Conservation (phyloP, 2,888 invertebrate species). For the Cheilosia soror region DNA sequence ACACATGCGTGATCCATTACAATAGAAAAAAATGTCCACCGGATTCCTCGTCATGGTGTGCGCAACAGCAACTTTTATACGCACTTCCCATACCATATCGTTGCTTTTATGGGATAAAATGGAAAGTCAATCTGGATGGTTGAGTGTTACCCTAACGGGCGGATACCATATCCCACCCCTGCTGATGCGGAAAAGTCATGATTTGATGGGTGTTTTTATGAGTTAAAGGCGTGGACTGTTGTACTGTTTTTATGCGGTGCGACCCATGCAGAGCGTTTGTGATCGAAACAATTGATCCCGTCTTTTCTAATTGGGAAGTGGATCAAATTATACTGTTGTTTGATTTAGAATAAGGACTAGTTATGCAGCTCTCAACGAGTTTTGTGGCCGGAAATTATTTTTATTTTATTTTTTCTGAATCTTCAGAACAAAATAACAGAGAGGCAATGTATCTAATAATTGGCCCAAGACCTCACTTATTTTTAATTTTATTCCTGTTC, state of each 20-base stretch:
- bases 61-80: conserved; percentile 10
- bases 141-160: conserved; percentile 13
- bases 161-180: conserved; percentile 63
- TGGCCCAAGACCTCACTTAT: no score
- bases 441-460: no score
- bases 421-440: no score
- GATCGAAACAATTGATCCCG: conserved; percentile 17
- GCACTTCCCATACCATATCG: conserved; percentile 26
- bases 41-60: conserved; percentile 45
- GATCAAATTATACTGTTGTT: background rate
- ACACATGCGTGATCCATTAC: conserved; percentile 74
- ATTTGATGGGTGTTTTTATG: conserved; percentile 65
- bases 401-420: no score
- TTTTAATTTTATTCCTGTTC: no score
- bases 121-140: conserved; percentile 38
- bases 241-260: conserved; percentile 20
- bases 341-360: background rate
- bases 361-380: background rate
- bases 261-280: conserved; percentile 18
- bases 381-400: no score
- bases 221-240: conserved; percentile 65
- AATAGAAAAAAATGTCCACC: conserved; percentile 69
- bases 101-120: conserved; percentile 42
- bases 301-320: conserved; percentile 19
- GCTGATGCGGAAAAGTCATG: conserved; percentile 55